Evolutionary conservation across 2,797 vertebrate genomes (phyloP), one percentile per base, ranked within the genome.

Genomic region (Taeniopygia guttata): DNA sequence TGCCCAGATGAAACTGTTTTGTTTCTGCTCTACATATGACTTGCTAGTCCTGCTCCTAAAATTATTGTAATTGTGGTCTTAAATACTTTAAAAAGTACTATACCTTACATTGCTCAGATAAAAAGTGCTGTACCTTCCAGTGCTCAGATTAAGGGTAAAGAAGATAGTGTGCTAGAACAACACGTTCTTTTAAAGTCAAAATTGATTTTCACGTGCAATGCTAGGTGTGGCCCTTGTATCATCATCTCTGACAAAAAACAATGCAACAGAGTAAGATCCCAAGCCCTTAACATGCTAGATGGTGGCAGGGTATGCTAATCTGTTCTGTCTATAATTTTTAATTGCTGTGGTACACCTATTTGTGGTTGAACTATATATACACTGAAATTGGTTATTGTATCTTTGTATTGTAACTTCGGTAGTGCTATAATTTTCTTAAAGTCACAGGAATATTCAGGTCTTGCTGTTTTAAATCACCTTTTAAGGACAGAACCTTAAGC

Each of bases 401-500:
- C 36, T 75, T 58, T 74, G n/a, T 90, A 42, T 30, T 89, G 32
- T 78, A 68, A 51, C 54, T 67, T 75, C 17, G 17, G 2, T 11
- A 59, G 56, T 87, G 34, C 38, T 92, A 1, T 36, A 38, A 21
- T 27, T 40, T 92, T 60, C 55, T 73, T 75, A 46, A 79, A 84
- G 59, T 56, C 30, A 19, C 8, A 55, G 76, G 52, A 79, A 36
- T 42, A 92, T n/a, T 60, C 30, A 75, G 38, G 36, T 15, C 36
- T 73, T 74, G 15, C n/a, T 84, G 70, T 63, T 90, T 68, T 55
- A 88, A 79, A 64, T 75, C 0, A 1, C 16, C 15, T 86, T 86
- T 76, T 93, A 94, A 77, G 59, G 90, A 63, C 10, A 93, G 40
- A 90, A 90, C 86, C 19, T 49, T 75, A 84, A 94, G 78, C 75